Conservation (phyloP, 2,888 invertebrate genomes). For the Drosophila conformis region DNA sequence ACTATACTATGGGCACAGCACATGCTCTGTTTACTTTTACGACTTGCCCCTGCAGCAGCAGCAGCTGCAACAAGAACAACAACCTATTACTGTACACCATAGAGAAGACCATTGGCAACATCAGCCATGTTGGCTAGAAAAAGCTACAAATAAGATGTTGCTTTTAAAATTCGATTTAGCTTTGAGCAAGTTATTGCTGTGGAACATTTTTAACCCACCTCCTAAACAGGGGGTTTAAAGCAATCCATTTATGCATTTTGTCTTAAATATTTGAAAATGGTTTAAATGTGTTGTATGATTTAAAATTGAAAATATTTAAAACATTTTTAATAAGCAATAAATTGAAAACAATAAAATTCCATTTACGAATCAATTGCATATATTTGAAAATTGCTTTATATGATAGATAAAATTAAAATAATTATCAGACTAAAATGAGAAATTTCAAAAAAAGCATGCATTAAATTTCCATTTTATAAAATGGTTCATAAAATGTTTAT, state of each 20-base stretch:
- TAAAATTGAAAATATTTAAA: neutral
- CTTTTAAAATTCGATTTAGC: neutral
- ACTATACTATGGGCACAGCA: constrained; percentile 50
- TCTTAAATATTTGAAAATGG: neutral
- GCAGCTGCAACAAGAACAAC: constrained; percentile 23
- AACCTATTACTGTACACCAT: constrained; percentile 12
- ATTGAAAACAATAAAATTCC: neutral
- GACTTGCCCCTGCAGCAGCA: constrained; percentile 54
- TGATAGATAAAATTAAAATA: neutral
- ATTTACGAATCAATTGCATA: neutral
- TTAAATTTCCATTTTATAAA: no score
- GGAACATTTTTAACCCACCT: neutral
- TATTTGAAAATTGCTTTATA: neutral
- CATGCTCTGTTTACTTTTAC: constrained; percentile 79
- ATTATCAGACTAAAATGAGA: neutral
- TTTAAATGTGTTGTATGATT: neutral
- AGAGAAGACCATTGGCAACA: constrained; percentile 18
- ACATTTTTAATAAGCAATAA: neutral
- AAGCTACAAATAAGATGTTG: constrained; percentile 8
- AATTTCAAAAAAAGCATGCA: no score
- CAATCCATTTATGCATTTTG: neutral
- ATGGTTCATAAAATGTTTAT: neutral
- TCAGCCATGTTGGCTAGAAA: constrained; percentile 14
- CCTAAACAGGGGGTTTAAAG: neutral
- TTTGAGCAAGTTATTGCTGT: neutral